These are phyloP conservation scores for Lepus townsendii DNA, from an alignment of 2,797 vertebrate genomes.

Conservation along the genomic window DNA sequence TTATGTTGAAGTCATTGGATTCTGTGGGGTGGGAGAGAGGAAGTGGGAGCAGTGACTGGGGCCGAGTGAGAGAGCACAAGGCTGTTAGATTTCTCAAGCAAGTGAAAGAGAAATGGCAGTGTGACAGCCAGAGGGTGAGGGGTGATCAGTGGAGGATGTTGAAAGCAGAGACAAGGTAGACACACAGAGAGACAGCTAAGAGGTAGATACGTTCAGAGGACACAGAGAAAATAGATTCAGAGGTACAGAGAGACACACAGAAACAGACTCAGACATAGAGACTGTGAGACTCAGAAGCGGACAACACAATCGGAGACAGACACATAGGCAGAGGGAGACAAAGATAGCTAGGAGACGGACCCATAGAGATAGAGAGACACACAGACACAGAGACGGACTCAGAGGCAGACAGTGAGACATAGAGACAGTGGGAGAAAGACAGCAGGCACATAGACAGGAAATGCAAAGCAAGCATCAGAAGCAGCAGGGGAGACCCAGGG, in stretches of 20 bases:
- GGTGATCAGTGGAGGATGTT: neutral
- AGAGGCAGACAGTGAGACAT: neutral
- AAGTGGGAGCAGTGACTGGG: neutral
- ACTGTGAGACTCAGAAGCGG: neutral
- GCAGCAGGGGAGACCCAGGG: neutral
- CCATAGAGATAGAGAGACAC: no score
- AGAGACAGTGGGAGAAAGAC: neutral
- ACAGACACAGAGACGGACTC: no score
- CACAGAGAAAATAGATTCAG: no score
- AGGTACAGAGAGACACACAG: neutral
- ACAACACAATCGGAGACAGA: no score
- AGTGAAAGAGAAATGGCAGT: neutral
- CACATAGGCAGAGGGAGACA: no score
- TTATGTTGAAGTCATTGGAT: slow-evolving; percentile 7
- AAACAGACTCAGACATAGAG: neutral
- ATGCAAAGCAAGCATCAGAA: neutral
- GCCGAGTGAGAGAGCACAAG: neutral
- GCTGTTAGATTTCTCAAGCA: neutral
- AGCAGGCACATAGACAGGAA: neutral
- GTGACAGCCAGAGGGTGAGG: neutral
- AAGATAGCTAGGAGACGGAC: neutral
- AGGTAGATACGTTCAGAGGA: neutral
- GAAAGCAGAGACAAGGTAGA: neutral
- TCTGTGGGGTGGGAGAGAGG: neutral
- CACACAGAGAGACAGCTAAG: neutral